These are phyloP conservation scores for Mastacembelus armatus DNA, from an alignment of 2,797 vertebrate species.

Conservation along the genomic window DNA sequence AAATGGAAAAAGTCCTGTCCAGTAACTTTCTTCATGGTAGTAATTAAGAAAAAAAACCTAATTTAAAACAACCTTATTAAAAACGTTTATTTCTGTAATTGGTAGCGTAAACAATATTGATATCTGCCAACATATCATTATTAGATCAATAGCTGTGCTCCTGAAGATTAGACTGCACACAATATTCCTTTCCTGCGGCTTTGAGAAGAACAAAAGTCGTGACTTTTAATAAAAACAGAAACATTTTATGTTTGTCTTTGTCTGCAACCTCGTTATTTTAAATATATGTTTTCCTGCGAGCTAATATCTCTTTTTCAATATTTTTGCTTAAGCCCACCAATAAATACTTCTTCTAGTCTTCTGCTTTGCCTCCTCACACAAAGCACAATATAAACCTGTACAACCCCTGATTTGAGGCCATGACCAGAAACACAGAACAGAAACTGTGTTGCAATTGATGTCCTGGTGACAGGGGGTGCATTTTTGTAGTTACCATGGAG, in stretches of 20 bases:
- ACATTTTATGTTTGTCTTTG: not conserved
- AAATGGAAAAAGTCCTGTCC: too few species aligned
- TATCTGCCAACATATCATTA: too few species aligned
- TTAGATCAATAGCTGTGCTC: too few species aligned
- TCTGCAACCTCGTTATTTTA: not conserved
- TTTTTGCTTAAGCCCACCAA: slow-evolving; percentile 7
- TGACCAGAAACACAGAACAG: slow-evolving; percentile 46
- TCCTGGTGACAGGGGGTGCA: slow-evolving; percentile 54
- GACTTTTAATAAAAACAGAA: too few species aligned
- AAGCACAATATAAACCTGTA: slow-evolving; percentile 35
- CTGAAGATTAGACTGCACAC: not conserved
- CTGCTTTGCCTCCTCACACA: slow-evolving; percentile 26
- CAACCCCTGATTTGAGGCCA: slow-evolving; percentile 31
- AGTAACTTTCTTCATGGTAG: too few species aligned
- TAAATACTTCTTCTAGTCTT: slow-evolving; percentile 8
- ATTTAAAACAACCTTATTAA: not conserved
- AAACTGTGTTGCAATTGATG: slow-evolving; percentile 59
- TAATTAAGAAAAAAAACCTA: not conserved
- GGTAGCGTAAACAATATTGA: too few species aligned
- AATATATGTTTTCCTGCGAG: not conserved
- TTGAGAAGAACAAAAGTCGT: not conserved
- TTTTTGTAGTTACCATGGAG: slow-evolving; percentile 69
- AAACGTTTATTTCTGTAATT: too few species aligned
- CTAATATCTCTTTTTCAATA: slow-evolving; percentile 26
- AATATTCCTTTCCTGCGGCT: not conserved